Conservation (phyloP, 1,140 invertebrate species). For the Brachionus angularis region DNA sequence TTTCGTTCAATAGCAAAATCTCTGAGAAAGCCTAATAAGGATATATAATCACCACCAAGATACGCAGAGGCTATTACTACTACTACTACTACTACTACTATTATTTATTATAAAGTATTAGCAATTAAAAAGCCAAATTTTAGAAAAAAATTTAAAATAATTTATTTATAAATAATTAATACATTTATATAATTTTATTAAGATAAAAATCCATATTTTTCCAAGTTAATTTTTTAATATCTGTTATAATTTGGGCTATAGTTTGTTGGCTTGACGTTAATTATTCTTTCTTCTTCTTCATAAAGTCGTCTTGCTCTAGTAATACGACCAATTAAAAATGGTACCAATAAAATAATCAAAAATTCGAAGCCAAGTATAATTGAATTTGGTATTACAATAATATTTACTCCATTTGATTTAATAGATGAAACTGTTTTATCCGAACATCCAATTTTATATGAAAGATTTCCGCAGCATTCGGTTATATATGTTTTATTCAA, state of each 20-base stretch:
- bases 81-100: no score
- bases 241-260: constrained; percentile 24
- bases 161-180: no score
- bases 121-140: no score
- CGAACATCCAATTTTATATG: neutral
- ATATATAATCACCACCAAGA: no score
- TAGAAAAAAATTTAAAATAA: no score
- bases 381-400: constrained; percentile 36
- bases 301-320: constrained; percentile 12
- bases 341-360: constrained; percentile 33
- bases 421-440: constrained; percentile 24
- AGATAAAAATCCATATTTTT: no score
- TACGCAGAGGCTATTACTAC: no score
- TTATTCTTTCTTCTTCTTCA: constrained; percentile 34
- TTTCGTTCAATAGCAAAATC: no score
- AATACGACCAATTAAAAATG: constrained; percentile 38
- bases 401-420: constrained; percentile 12
- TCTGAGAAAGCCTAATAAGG: no score
- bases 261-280: constrained; percentile 32
- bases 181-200: no score
- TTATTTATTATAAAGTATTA: no score
- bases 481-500: neutral
- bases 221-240: no score
- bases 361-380: constrained; percentile 30
- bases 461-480: neutral